Base-by-base conservation (phyloP, 2,113 vertebrate genomes). In the Eolophus roseicapilla region DNA sequence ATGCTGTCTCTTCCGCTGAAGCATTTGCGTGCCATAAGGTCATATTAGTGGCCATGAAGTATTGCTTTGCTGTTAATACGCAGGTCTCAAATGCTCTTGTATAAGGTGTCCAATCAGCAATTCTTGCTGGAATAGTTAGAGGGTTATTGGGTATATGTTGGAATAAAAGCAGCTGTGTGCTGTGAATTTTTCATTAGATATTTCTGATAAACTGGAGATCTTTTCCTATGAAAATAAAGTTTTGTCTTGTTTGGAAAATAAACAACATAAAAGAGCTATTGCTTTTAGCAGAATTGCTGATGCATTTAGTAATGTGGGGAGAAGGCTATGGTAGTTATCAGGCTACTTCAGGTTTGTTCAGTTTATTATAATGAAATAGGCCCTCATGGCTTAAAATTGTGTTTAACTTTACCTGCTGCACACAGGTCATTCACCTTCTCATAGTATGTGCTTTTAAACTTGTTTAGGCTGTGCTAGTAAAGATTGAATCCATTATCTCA, bases 11-110 rank as follows among this genome's bases (percentile, higher is more conserved):
- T 60, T 63, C 20, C 0, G 0, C 43, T 19, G 23, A 14, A 74
- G 37, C 2, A 1, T 49, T 59, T 52, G 31, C 0, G 0, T 73
- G 29, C 9, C 16, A 1, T 31, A 9, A 71, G 8, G 41, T 73
- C 6, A 1, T 10, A 5, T 3, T 24, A 8, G 24, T 13, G 10
- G 18, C 44, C 24, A 0, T 25, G 28, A 49, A 67, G 9, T 62
- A 17, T 2, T 41, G n/a, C 17, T 67, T 15, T 91, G 46, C n/a
- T 63, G 11, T 24, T 70, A n/a, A 10, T 8, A 2, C 1, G 5
- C 21, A n/a, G 19, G 28, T 70, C 15, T 74, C 31, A 53, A 37
- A 63, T 4, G 15, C 17, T 53, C 21, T 31, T 3, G 6, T 13
- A n/a, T 44, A 27, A 64, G 29, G 10, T 64, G 11, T 11, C 37